phyloP scores from a whole-genome alignment of 2,797 vertebrate species.

The Xiphophorus birchmanni region DNA sequence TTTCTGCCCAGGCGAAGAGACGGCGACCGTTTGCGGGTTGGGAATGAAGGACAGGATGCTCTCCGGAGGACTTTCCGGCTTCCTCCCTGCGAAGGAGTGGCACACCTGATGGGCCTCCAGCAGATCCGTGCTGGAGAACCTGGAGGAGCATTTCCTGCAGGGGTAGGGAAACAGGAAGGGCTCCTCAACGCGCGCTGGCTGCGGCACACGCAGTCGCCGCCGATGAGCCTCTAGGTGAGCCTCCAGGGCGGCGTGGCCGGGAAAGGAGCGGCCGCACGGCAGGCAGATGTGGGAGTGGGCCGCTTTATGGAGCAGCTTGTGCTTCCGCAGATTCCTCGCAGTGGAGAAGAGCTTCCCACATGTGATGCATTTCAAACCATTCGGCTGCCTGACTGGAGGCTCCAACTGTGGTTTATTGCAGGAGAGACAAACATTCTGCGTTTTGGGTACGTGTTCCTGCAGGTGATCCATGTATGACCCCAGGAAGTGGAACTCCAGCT shows the following conservation, averaged over 20 bases:
- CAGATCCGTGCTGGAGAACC: constrained; percentile 57
- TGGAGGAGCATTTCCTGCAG: constrained; percentile 53
- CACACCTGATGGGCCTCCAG: constrained; percentile 63
- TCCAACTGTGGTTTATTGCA: constrained; percentile 14
- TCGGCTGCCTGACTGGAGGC: constrained; percentile 16
- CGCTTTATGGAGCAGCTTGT: constrained; percentile 55
- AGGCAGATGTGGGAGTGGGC: constrained; percentile 35
- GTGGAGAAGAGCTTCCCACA: constrained; percentile 58
- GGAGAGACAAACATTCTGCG: constrained; percentile 42
- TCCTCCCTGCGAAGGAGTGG: constrained; percentile 29
- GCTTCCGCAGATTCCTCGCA: constrained; percentile 49
- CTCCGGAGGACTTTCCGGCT: not conserved
- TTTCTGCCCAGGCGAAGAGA: not conserved
- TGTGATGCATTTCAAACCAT: constrained; percentile 44
- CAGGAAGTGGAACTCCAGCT: constrained; percentile 54
- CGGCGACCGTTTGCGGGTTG: not conserved
- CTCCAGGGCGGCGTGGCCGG: constrained; percentile 26
- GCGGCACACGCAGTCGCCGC: not conserved
- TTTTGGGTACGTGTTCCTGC: constrained; percentile 47
- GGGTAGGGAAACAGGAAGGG: constrained; percentile 47
- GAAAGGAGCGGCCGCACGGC: constrained; percentile 36
- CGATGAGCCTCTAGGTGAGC: constrained; percentile 43
- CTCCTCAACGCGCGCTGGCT: constrained; percentile 35
- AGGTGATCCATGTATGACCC: constrained; percentile 59
- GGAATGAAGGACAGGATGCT: not conserved